Percentiles rank a stretch among this genome's conserved stretches.
phyloP scores from a whole-genome alignment of 2,113 vertebrate genomes.

The zebrafish (Danio rerio) region DNA sequence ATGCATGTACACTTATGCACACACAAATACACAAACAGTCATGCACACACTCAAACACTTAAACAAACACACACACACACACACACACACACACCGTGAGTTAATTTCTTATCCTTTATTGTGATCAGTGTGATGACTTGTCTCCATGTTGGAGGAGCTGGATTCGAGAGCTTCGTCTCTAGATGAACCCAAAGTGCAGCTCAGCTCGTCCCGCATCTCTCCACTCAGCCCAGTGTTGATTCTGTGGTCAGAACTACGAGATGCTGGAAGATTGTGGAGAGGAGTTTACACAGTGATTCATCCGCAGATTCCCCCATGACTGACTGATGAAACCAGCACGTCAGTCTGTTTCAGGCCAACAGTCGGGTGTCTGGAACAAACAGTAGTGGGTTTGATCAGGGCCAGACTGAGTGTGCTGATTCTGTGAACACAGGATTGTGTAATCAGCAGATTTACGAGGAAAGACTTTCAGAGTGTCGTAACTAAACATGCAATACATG shows the following conservation, averaged over 20 bases:
- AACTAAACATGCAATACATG: no score
- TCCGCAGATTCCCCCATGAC: slow-evolving; percentile 9
- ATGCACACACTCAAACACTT: no score
- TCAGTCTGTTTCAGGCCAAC: slow-evolving; percentile 39
- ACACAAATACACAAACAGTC: no score
- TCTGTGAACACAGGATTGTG: no score
- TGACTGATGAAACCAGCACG: slow-evolving; percentile 1
- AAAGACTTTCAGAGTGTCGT: no score
- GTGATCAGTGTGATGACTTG: no score
- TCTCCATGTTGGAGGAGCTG: background rate
- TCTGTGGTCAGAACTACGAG: background rate
- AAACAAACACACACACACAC: background rate
- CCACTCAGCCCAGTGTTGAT: slow-evolving; percentile 17
- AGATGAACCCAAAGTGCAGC: background rate
- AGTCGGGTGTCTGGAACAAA: slow-evolving; percentile 45
- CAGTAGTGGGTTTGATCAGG: slow-evolving; percentile 35
- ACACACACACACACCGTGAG: no score
- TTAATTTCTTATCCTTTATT: no score
- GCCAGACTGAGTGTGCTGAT: no score
- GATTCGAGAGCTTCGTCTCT: background rate
- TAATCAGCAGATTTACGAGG: no score
- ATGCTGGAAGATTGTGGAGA: background rate
- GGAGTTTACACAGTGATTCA: slow-evolving; percentile 34
- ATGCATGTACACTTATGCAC: no score
- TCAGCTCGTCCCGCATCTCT: slow-evolving; percentile 2